Conservation (phyloP, 1,140 invertebrate species). For the Lasaia peninsularis region DNA sequence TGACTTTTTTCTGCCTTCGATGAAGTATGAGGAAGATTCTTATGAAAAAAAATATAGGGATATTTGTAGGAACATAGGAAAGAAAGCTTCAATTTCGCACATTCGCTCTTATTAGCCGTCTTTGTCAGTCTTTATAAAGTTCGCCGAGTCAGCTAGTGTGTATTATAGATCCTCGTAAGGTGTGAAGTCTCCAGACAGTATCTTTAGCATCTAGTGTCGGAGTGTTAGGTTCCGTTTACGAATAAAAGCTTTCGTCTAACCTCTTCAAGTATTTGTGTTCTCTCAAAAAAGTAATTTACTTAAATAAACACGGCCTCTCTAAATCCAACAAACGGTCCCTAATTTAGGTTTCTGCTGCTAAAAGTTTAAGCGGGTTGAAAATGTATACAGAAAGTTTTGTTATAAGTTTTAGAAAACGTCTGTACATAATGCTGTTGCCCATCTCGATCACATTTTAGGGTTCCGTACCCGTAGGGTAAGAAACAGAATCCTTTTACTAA, state of each 20-base stretch:
- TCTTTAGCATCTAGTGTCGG: no score
- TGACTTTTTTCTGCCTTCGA: no score
- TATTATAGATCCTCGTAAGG: no score
- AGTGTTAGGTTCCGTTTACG: no score
- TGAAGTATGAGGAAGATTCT: no score
- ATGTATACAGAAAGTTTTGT: background rate
- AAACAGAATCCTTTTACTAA: no score
- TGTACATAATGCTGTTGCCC: background rate
- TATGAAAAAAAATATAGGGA: no score
- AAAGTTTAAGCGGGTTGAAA: background rate
- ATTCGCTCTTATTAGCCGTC: background rate
- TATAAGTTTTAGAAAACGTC: background rate
- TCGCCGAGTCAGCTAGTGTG: no score
- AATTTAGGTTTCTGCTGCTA: background rate
- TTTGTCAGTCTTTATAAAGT: background rate
- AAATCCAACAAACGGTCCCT: constrained; percentile 7
- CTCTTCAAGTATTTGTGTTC: constrained; percentile 5
- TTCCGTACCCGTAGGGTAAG: no score
- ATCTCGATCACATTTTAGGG: no score
- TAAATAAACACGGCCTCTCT: background rate
- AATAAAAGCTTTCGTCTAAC: background rate
- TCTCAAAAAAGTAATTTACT: constrained; percentile 7
- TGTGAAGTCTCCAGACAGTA: no score
- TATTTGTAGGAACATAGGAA: no score
- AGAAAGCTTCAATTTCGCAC: background rate